Evolutionary conservation across 2,888 invertebrate genomes (phyloP), one percentile per base, ranked within the genome.

Genomic region (Idaea aversata): DNA sequence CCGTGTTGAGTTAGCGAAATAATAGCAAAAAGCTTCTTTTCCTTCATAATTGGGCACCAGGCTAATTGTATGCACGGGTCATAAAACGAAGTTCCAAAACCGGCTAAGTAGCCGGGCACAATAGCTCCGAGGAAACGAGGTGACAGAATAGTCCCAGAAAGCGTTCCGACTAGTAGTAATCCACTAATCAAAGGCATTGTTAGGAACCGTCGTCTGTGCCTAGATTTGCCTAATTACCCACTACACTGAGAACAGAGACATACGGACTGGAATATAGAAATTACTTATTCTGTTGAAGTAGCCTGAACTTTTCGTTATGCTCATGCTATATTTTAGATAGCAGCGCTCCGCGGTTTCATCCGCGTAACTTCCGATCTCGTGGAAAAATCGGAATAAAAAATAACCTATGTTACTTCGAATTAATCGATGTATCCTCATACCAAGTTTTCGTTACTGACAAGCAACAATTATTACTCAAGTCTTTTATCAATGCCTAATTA

Each of bases 201-300:
- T 79, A 73, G 74, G 73, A 77, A 71, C 77, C 72, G 77, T 75
- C 61, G 78, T 77, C 75, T 77, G 75, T 73, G 77, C 77, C 82
- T 81, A 79, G 79, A 83, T 86, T 85, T 84, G 79, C 80, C 80
- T 85, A 84, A 85, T 86, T 83, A 84, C 82, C 79, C 74, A 79
- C 80, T 79, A 77, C 75, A 71, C 72, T 75, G 69, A 67, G 72
- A 65, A 63, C 34, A 65, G 67, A 62, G 63, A 47, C 66, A 16
- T 64, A 78, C 74, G 74, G 65, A 81, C 70, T 16, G 72, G 15
- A 47, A 0, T 5, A 0, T 5, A 16, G 5, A 16, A 35, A 13
- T 62, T 1, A 34, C 35, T 3, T 47, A 10, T 10, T 7, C 57
- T 59, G 36, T 38, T 59, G 25, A 10, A 47, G 25, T 25, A 25